These are phyloP conservation scores for Spea hammondii DNA, from an alignment of 2,797 vertebrate species.

Conservation along the genomic window DNA sequence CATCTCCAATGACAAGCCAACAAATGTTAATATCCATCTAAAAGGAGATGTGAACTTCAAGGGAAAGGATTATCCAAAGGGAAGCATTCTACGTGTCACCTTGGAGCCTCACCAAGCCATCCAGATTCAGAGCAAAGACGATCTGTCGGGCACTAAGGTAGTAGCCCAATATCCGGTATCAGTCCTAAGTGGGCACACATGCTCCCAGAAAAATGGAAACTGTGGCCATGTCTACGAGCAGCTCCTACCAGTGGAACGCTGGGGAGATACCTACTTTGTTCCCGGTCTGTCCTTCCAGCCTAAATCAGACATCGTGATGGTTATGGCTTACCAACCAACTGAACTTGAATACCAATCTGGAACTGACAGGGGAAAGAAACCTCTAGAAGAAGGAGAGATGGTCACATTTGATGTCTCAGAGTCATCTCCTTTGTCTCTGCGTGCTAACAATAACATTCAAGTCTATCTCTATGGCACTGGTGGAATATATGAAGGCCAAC, in stretches of 20 bases:
- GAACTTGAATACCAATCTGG: slow-evolving; percentile 54
- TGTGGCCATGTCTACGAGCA: slow-evolving; percentile 77
- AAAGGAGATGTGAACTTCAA: slow-evolving; percentile 55
- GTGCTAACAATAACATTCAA: slow-evolving; percentile 67
- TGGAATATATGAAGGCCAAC: rapidly evolving
- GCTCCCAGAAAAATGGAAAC: slow-evolving; percentile 62
- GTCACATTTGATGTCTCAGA: slow-evolving; percentile 44
- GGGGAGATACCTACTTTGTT: slow-evolving; percentile 71
- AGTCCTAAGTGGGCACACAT: slow-evolving; percentile 71
- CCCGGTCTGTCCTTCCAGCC: slow-evolving; percentile 63
- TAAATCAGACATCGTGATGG: slow-evolving; percentile 61
- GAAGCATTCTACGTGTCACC: slow-evolving; percentile 55
- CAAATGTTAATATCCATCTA: slow-evolving; percentile 61
- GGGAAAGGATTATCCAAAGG: slow-evolving; percentile 27
- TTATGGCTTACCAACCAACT: slow-evolving; percentile 68
- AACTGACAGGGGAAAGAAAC: background rate
- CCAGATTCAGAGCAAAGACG: slow-evolving; percentile 64
- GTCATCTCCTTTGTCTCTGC: slow-evolving; percentile 59
- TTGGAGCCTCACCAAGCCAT: slow-evolving; percentile 67
- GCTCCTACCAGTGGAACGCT: slow-evolving; percentile 68
- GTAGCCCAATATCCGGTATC: slow-evolving; percentile 63
- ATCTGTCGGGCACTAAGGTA: slow-evolving; percentile 69
- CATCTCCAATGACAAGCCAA: slow-evolving; percentile 64
- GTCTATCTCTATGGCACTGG: slow-evolving; percentile 72
- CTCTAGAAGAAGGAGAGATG: background rate